These are phyloP conservation scores for Pseudomyrmex sp. DNA, from an alignment of 1,140 invertebrate genomes.

Conservation along the genomic window DNA sequence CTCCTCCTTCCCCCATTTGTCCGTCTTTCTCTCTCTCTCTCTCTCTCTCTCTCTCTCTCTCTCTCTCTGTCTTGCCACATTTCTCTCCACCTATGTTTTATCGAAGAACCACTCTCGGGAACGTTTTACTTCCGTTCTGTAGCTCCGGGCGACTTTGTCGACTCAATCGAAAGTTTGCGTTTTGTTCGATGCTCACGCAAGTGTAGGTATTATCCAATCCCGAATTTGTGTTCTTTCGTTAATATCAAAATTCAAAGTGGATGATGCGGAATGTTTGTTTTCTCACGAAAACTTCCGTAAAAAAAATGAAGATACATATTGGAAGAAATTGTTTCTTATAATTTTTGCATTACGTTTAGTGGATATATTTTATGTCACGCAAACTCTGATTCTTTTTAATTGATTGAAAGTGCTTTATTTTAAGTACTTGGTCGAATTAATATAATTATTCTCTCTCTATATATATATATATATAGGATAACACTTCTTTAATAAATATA, in stretches of 20 bases:
- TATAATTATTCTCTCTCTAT: too few species aligned
- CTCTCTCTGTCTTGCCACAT: background rate
- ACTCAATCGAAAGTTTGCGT: constrained; percentile 72
- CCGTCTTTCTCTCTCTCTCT: constrained; percentile 5
- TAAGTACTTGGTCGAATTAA: too few species aligned
- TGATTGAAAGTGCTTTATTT: too few species aligned
- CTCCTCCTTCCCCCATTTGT: background rate
- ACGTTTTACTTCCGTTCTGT: constrained; percentile 60
- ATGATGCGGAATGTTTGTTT: background rate
- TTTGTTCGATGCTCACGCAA: constrained; percentile 61
- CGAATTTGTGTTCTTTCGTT: constrained; percentile 20
- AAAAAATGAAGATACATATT: background rate
- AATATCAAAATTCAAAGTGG: background rate
- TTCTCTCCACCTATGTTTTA: background rate
- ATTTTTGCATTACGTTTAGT: background rate
- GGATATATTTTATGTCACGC: background rate
- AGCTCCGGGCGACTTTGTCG: constrained; percentile 64
- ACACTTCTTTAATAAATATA: too few species aligned
- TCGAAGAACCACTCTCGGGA: constrained; percentile 40
- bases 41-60: background rate
- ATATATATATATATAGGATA: too few species aligned
- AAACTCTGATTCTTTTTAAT: background rate
- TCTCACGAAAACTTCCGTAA: constrained; percentile 8
- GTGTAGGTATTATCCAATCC: constrained; percentile 49
- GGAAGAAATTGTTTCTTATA: background rate